phyloP scores from a whole-genome alignment of 2,888 invertebrate genomes.

The Tinea semifulvella region DNA sequence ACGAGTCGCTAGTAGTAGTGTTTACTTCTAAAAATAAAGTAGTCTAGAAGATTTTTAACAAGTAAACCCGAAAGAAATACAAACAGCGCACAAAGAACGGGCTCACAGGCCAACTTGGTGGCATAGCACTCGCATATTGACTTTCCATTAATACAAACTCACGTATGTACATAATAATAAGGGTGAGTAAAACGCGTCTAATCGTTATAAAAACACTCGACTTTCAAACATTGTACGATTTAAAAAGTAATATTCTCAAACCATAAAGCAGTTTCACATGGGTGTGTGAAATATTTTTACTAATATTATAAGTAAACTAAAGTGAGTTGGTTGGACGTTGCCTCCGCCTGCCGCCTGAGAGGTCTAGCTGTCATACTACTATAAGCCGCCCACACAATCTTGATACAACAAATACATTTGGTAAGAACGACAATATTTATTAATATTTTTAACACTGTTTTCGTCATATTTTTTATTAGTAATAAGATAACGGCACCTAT shows the following conservation, averaged over 20 bases:
- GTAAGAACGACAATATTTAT: neutral
- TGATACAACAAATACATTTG: constrained; percentile 16
- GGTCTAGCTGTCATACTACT: constrained; percentile 5
- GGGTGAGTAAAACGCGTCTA: constrained; percentile 57
- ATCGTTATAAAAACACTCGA: constrained; percentile 61
- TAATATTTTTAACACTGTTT: neutral
- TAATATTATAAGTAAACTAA: constrained; percentile 66
- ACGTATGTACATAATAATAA: constrained; percentile 35
- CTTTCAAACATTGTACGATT: constrained; percentile 51
- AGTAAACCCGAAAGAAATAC: constrained; percentile 40
- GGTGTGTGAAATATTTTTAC: constrained; percentile 64
- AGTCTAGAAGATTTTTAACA: constrained; percentile 55
- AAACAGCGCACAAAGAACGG: constrained; percentile 30
- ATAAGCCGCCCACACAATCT: constrained; percentile 20
- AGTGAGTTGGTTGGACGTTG: constrained; percentile 24
- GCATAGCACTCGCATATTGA: constrained; percentile 34
- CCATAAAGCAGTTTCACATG: constrained; percentile 64
- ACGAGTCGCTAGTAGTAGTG: constrained; percentile 9
- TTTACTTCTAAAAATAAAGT: constrained; percentile 50
- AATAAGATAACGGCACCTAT: no score
- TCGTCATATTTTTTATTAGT: no score
- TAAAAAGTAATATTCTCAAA: constrained; percentile 61
- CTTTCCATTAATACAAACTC: constrained; percentile 40
- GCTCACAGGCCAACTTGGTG: constrained; percentile 19
- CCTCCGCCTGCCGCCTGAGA: constrained; percentile 8